Evolutionary conservation across 2,888 invertebrate genomes (phyloP).

Genomic region (Beris chalybata): DNA sequence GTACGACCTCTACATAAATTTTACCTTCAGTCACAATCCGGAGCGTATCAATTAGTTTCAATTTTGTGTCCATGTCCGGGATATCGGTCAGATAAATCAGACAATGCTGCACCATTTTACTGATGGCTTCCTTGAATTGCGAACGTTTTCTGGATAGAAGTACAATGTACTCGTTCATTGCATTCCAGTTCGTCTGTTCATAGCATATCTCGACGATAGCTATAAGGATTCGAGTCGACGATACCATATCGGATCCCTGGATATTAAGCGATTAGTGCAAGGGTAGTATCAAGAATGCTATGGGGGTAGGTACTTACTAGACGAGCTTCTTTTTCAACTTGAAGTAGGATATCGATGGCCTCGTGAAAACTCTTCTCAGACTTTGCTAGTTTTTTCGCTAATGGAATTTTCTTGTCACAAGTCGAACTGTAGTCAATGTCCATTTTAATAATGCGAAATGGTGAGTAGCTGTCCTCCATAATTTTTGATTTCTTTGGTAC

Average conservation of each 20-base stretch:
- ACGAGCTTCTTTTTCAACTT: conserved; percentile 42
- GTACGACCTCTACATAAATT: conserved; percentile 95
- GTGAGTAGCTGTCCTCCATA: conserved; percentile 16
- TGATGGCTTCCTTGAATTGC: conserved; percentile 89
- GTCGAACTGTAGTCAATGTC: conserved; percentile 87
- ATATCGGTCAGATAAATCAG: conserved; percentile 83
- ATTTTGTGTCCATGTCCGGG: conserved; percentile 78
- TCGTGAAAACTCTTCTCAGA: conserved; percentile 53
- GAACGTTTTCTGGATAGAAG: conserved; percentile 81
- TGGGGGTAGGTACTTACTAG: background rate
- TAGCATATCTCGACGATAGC: conserved; percentile 84
- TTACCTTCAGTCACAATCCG: conserved; percentile 91
- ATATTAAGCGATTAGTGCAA: conserved; percentile 40
- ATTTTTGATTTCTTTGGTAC: background rate
- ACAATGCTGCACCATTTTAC: conserved; percentile 90
- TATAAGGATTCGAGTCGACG: conserved; percentile 84
- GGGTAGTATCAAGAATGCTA: background rate
- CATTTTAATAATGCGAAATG: conserved; percentile 60
- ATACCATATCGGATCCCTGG: conserved; percentile 70
- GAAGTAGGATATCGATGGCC: conserved; percentile 22
- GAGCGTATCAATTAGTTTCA: conserved; percentile 89
- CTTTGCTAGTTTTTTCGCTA: conserved; percentile 63
- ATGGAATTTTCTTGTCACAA: conserved; percentile 87
- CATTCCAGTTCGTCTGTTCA: conserved; percentile 84
- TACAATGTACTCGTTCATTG: conserved; percentile 87